Base-by-base conservation (phyloP, 2,797 vertebrate species). In the Fistularia commersonii region DNA sequence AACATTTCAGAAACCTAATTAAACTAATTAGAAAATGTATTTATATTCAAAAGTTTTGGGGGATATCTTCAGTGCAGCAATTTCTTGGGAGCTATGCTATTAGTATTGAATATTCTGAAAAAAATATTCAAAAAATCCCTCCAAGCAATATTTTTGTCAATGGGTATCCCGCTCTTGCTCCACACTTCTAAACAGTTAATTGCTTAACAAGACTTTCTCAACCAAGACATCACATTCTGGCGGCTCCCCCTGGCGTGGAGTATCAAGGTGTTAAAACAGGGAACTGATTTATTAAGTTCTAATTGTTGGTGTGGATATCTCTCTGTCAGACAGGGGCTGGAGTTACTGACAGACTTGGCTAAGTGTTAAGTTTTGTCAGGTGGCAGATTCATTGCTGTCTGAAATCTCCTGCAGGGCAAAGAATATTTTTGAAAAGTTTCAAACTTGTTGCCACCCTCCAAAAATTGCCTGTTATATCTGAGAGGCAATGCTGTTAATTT, bases 281-380 rank as follows among this genome's bases (percentile, higher is more conserved):
- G 59, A 72, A 65, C 73, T 87, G 86, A 90, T 93, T 90, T 87
- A 89, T 91, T 89, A 88, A 87, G 80, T 85, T 78, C 86, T 91
- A 90, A 92, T 91, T 89, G 88, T 88, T 81, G 81, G 84, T 86
- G 82, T 87, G 85, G 84, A 84, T 86, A 89, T 90, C 88, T 86
- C 73, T 80, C 68, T 45, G 74, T 74, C 80, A 70, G 70, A 79
- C 76, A 38, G 80, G 62, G 64, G 89, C 82, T 86, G 77, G 64
- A 45, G 76, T 90, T 91, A 90, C 90, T 89, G 87, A 89, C 82
- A 84, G 85, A 74, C 65, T 66, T 72, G 54, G 76, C 72, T 86
- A 86, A 90, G 88, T 90, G 88, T 77, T 80, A 90, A 85, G 87
- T 87, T 92, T 91, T 90, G 88, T 86, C 90, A 80, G 85, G 80